Evolutionary conservation across 2,113 vertebrate genomes (phyloP).

Genomic region (Heliornis fulica): DNA sequence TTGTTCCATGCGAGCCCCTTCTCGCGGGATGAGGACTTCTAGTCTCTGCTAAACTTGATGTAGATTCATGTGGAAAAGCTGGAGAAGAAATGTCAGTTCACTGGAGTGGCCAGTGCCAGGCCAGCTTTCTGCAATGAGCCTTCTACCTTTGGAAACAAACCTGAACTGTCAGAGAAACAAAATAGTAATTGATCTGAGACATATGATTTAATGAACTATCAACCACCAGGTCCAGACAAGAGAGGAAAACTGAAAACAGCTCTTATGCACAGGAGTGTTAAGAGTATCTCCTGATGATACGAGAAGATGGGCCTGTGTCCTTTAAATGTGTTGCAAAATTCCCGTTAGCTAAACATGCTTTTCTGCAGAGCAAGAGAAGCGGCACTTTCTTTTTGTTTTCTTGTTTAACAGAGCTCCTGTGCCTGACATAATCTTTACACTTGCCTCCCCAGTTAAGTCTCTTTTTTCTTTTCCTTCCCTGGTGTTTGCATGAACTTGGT

Average conservation of each 20-base stretch:
- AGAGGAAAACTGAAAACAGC: not conserved
- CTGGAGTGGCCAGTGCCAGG: not conserved
- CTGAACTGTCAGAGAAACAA: not conserved
- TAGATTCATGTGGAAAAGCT: constrained; percentile 18
- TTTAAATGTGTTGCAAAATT: not conserved
- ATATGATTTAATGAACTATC: not conserved
- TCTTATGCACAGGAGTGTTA: not conserved
- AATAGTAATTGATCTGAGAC: not conserved
- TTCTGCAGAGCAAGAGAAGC: not conserved
- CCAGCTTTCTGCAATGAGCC: not conserved
- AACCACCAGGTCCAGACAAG: not conserved
- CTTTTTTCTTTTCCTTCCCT: constrained; percentile 56
- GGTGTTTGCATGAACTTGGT: constrained; percentile 76
- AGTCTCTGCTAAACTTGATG: not conserved
- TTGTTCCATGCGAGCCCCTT: not conserved
- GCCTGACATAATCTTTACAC: constrained; percentile 60
- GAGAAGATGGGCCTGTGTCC: not conserved
- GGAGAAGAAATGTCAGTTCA: not conserved
- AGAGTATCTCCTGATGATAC: not conserved
- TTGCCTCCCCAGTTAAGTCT: constrained; percentile 45
- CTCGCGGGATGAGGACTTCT: not conserved
- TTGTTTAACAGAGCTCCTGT: constrained; percentile 30
- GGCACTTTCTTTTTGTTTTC: constrained; percentile 2
- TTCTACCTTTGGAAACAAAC: not conserved
- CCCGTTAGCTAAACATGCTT: not conserved